Percentiles rank a stretch among this genome's conserved stretches.
These are phyloP conservation scores for Thunnus thynnus DNA, from an alignment of 2,113 vertebrate genomes.

Conservation along the genomic window DNA sequence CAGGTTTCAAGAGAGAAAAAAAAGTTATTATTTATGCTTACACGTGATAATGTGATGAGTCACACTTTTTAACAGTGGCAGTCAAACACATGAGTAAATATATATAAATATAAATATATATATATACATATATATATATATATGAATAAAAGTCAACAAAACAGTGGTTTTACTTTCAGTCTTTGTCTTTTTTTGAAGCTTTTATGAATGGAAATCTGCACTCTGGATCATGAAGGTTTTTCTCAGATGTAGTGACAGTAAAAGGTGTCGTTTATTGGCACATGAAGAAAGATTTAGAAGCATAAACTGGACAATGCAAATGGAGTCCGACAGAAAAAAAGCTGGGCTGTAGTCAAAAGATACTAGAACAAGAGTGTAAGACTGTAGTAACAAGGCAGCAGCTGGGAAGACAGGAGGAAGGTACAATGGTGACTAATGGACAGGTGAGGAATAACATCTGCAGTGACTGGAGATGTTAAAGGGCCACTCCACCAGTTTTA, in stretches of 20 bases:
- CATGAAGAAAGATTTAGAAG: too few relatives aligned
- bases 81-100: conserved; percentile 75
- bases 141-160: conserved; percentile 77
- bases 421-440: not conserved
- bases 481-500: too few relatives aligned
- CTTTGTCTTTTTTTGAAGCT: conserved; percentile 25
- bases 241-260: not conserved
- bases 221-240: too few relatives aligned
- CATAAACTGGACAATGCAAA: too few relatives aligned
- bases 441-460: not conserved
- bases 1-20: conserved; percentile 81
- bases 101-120: conserved; percentile 59
- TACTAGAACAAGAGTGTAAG: too few relatives aligned
- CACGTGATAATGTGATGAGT: conserved; percentile 79
- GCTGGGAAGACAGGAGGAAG: not conserved
- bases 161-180: conserved; percentile 63
- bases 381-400: too few relatives aligned
- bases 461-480: not conserved
- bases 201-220: not conserved
- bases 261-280: too few relatives aligned
- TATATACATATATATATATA: conserved; percentile 56
- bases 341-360: too few relatives aligned
- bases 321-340: too few relatives aligned
- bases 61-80: conserved; percentile 83
- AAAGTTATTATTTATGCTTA: conserved; percentile 84